Evolutionary conservation across 2,113 vertebrate genomes (phyloP).

Genomic region (Podarcis cretensis): DNA sequence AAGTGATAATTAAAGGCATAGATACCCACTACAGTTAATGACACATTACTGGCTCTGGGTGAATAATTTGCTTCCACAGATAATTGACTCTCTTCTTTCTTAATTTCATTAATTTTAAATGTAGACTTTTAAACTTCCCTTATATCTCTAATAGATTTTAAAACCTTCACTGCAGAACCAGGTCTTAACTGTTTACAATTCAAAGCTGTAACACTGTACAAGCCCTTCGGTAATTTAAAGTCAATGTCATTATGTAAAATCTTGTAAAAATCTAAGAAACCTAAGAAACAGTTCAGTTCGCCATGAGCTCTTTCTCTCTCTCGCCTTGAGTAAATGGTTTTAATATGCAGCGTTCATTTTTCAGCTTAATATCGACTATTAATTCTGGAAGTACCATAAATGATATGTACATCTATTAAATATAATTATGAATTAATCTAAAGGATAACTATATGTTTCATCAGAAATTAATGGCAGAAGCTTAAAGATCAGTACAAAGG

Average conservation of each 20-base stretch:
- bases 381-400: constrained; percentile 17
- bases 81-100: constrained; percentile 26
- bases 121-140: constrained; percentile 7
- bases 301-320: neutral
- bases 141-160: constrained; percentile 15
- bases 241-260: neutral
- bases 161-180: neutral
- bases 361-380: constrained; percentile 29
- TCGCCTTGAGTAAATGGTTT: neutral
- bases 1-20: constrained; percentile 30
- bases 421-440: constrained; percentile 34
- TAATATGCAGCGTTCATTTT: constrained; percentile 11
- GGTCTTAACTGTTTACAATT: constrained; percentile 2
- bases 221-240: neutral
- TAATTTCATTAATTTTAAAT: constrained; percentile 28
- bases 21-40: constrained; percentile 21
- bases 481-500: neutral
- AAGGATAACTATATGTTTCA: constrained; percentile 6
- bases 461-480: constrained; percentile 14
- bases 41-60: constrained; percentile 2
- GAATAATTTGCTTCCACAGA: constrained; percentile 13
- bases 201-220: neutral
- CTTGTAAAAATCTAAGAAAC: constrained; percentile 26
- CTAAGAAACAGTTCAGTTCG: neutral
- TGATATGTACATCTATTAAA: constrained; percentile 22